These are phyloP conservation scores for Rotaria magnacalcarata DNA, from an alignment of 2,888 invertebrate genomes.

Conservation along the genomic window DNA sequence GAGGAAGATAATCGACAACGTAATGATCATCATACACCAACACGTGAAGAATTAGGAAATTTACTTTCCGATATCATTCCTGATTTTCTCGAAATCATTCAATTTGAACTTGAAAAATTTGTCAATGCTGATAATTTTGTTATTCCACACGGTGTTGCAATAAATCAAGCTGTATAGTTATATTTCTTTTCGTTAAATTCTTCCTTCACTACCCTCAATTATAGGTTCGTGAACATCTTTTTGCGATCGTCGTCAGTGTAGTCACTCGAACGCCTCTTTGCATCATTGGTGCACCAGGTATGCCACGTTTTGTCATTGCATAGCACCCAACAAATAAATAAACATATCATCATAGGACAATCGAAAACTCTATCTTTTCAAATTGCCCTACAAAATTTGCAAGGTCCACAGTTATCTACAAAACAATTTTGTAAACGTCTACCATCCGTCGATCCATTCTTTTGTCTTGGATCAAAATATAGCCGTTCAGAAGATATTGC, in stretches of 20 bases:
- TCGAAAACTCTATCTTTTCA: constrained; percentile 15
- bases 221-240: constrained; percentile 15
- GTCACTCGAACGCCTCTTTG: background rate
- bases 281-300: constrained; percentile 6
- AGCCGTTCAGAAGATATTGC: constrained; percentile 9
- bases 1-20: background rate
- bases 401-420: background rate
- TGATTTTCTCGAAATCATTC: background rate
- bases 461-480: background rate
- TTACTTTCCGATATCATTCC: background rate
- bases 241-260: background rate
- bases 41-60: background rate
- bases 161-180: background rate
- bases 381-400: constrained; percentile 17
- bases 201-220: too few relatives aligned
- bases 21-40: background rate
- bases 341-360: background rate
- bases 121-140: background rate
- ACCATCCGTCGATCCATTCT: background rate
- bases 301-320: too few relatives aligned
- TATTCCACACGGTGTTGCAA: background rate
- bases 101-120: background rate
- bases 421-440: background rate
- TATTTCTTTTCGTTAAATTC: too few relatives aligned
- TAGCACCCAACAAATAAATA: too few relatives aligned